These are phyloP conservation scores for Belonocnema kinseyi DNA, from an alignment of 1,140 invertebrate species.

Conservation along the genomic window DNA sequence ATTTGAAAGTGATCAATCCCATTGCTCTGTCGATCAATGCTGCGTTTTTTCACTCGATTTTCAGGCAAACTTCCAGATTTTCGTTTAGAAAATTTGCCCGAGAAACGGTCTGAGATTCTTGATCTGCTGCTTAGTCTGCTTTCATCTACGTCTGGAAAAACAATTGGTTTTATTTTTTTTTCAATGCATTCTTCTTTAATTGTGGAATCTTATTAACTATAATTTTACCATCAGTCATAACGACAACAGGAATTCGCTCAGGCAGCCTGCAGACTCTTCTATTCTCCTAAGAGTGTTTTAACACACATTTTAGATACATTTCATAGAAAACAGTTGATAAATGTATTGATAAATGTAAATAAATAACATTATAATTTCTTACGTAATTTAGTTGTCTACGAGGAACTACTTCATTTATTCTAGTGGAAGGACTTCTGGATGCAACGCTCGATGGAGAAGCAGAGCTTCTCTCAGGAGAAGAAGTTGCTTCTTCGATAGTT, in stretches of 20 bases:
- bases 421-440: conserved; percentile 16
- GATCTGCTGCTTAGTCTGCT: conserved; percentile 51
- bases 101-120: conserved; percentile 49
- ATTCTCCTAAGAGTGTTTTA: conserved; percentile 52
- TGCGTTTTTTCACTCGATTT: conserved; percentile 18
- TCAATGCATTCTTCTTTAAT: conserved; percentile 11
- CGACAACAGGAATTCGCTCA: conserved; percentile 56
- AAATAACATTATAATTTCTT: neutral
- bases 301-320: neutral
- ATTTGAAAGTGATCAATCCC: conserved; percentile 35
- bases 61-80: conserved; percentile 42
- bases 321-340: too few species aligned
- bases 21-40: conserved; percentile 29
- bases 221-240: conserved; percentile 56
- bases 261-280: conserved; percentile 53
- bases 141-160: conserved; percentile 47
- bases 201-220: conserved; percentile 22
- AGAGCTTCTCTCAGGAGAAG: conserved; percentile 46
- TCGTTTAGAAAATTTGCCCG: conserved; percentile 50
- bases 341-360: neutral
- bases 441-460: neutral
- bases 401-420: neutral
- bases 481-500: conserved; percentile 62
- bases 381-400: conserved; percentile 20
- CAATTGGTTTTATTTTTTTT: conserved; percentile 22